Base-by-base conservation (phyloP, 2,797 vertebrate species). In the Phoebastria nigripes region DNA sequence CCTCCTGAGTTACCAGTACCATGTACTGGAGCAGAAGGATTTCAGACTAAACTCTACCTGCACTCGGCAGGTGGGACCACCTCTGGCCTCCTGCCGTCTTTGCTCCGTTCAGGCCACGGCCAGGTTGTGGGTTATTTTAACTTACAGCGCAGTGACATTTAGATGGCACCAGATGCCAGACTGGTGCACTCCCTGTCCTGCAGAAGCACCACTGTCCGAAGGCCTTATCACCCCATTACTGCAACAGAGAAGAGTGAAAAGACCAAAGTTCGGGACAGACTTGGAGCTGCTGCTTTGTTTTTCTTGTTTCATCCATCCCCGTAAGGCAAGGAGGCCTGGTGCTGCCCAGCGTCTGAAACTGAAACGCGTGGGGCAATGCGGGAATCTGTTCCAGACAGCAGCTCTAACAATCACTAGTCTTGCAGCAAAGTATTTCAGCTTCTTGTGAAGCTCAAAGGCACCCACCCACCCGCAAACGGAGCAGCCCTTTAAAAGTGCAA, bases 331-430 rank as follows among this genome's bases (percentile, higher is more conserved):
- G 12, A 11, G 5, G 22, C 37, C 61, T 21, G 42, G 35, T 20
- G 52, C 62, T 69, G 73, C 73, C 37, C 6, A 22, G 35, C 3
- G 7, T 11, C 73, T 21, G 11, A 12, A 28, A 29, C 37, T 3
- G 12, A 35, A 49, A 24, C 2, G 1, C 5, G 2, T 2, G 5
- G 0, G 6, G 47, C 28, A 42, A 3, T 0, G 3, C 1, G 2
- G 49, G 19, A 28, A 47, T 35, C 55, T 12, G 7, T 17, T 41
- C 58, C 33, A 29, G 15, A 11, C 29, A 74, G 42, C 15, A 28
- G 29, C 39, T 28, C 55, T 17, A 77, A 42, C 41, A n/a, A 12
- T 2, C 44, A 13, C 9, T 9, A 26, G 8, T 66, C 54, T 16
- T 4, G 26, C 73, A 55, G 44, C 10, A 6, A 41, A 92, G 35